These are phyloP conservation scores for Thalassophryne amazonica DNA, from an alignment of 2,797 vertebrate species.

Conservation along the genomic window DNA sequence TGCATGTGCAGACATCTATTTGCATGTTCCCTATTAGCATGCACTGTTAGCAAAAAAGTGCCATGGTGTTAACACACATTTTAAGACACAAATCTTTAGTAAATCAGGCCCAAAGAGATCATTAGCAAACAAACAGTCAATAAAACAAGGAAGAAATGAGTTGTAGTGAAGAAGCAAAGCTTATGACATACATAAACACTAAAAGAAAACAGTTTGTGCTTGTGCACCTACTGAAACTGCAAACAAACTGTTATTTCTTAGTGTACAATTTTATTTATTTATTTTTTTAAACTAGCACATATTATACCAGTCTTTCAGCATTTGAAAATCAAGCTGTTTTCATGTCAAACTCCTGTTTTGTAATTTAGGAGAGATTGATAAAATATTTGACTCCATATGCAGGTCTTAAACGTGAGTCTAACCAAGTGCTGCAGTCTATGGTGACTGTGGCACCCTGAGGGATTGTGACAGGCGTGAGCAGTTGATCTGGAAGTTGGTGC, in stretches of 20 bases:
- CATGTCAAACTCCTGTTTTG: too few species aligned
- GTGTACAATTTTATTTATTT: background rate
- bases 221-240: too few species aligned
- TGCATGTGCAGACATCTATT: too few species aligned
- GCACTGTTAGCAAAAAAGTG: too few species aligned
- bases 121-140: background rate
- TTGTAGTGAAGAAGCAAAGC: too few species aligned
- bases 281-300: background rate
- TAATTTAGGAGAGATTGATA: background rate
- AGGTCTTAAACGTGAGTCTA: conserved; percentile 35
- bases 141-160: background rate
- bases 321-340: background rate
- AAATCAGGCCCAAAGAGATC: too few species aligned
- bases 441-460: conserved; percentile 68
- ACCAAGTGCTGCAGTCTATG: conserved; percentile 87
- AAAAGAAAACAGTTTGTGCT: background rate
- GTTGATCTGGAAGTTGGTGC: conserved; percentile 37
- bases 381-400: background rate
- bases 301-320: background rate
- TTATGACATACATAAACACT: background rate
- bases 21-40: too few species aligned
- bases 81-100: too few species aligned
- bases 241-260: background rate
- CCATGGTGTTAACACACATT: too few species aligned
- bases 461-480: conserved; percentile 56